Base-by-base conservation (phyloP, 2,113 vertebrate genomes). In the Sakesphorus luctuosus region DNA sequence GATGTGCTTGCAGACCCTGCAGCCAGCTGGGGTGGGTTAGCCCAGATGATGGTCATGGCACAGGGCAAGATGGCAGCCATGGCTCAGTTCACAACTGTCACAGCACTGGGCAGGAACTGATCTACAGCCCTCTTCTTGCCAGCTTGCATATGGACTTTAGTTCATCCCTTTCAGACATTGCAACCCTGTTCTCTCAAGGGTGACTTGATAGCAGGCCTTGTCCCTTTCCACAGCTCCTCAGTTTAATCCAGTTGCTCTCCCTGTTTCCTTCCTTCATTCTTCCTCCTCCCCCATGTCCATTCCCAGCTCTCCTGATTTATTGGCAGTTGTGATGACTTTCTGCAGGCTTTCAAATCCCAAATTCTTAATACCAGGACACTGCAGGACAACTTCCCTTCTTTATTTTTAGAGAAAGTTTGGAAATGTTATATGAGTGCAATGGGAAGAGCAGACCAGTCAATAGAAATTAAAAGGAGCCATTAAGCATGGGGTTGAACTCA, bases 401-500 rank as follows among this genome's bases (percentile, higher is more conserved):
- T 33, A 8, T 6, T 31, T 43, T 50, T 23, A 61, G 44, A 84
- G 24, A 55, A 78, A 92, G 11, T 47, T 55, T 83, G 52, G 86
- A 74, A 84, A 67, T 55, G 10, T 36, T 56, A 36, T n/a, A 13
- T 28, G 35, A 84, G 49, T 26, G 4, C 58, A 50, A 47, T 0
- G 0, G 38, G 25, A 81, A 77, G 20, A 79, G 46, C 0, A 0
- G 63, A 46, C 13, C 38, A 58, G 26, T 56, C 56, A 29, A 68
- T 19, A 85, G 81, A 44, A 79, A 76, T 50, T 11, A 1, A 74
- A 90, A 93, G 13, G n/a, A 73, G 7, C 35, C 40, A 24, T 83
- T 73, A 62, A 94, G 74, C 53, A 71, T 82, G 61, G 0, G 0
- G 21, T 44, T 77, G 38, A 84, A 50, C 21, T 74, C 40, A 66